These are phyloP conservation scores for Labeo calbasu DNA, from an alignment of 2,797 vertebrate genomes.

Conservation along the genomic window DNA sequence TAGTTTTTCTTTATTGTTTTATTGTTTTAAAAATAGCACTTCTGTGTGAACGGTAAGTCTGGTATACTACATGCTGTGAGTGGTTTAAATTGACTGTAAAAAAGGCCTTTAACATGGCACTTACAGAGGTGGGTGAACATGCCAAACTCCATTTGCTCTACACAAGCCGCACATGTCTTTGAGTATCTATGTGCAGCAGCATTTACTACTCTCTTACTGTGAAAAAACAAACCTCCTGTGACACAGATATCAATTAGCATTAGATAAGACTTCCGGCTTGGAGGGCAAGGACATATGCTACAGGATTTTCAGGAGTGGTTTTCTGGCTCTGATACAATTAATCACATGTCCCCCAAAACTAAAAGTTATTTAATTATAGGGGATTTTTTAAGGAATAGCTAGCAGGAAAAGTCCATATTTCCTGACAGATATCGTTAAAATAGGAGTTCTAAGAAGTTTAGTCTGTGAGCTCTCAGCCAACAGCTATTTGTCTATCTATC, in stretches of 20 bases:
- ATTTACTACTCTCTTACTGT: slow-evolving; percentile 36
- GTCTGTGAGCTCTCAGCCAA: too few species aligned
- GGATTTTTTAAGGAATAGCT: not conserved
- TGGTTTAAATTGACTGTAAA: slow-evolving; percentile 63
- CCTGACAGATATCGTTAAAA: not conserved
- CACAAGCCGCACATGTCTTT: slow-evolving; percentile 57
- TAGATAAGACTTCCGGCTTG: slow-evolving; percentile 46
- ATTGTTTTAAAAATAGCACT: not conserved
- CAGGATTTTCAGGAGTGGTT: slow-evolving; percentile 9
- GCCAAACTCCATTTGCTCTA: slow-evolving; percentile 62
- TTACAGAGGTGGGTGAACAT: slow-evolving; percentile 68
- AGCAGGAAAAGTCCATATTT: not conserved
- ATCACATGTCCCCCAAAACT: not conserved
- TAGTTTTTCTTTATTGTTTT: not conserved
- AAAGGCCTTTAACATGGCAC: slow-evolving; percentile 63
- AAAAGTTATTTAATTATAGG: not conserved
- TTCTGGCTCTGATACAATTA: slow-evolving; percentile 8
- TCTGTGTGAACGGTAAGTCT: not conserved
- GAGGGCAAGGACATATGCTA: slow-evolving; percentile 29
- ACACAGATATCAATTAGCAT: slow-evolving; percentile 39
- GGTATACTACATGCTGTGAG: not conserved
- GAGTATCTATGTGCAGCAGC: slow-evolving; percentile 46
- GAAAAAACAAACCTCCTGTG: slow-evolving; percentile 27
- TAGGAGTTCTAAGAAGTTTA: not conserved
- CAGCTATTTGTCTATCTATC: too few species aligned